Base-by-base conservation (phyloP, 1,140 invertebrate genomes). In the Nomia melanderi region DNA sequence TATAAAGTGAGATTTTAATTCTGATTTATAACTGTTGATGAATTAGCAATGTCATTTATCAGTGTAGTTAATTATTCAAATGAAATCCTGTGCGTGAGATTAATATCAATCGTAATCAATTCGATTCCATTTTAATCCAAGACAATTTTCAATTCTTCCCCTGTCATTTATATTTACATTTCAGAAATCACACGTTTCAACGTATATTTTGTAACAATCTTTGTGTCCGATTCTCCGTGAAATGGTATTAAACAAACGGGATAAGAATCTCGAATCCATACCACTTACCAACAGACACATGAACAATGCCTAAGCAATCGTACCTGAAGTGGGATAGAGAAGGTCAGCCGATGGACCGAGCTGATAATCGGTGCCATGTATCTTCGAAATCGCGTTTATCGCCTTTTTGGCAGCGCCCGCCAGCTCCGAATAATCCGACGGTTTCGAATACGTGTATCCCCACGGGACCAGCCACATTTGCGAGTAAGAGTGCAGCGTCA, bases 401-500 rank as follows among this genome's bases (percentile, higher is more conserved):
- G 95, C 96, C 82, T 94, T 94, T 39, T 93, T 94, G 0, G 94
- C 96, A n/a, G 96, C 93, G 29, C 89, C 92, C 76, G 95, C 92
- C 33, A 97, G 90, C 44, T 97, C 96, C 31, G 94, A 91, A 82
- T 96, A 94, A 90, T 97, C 96, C 62, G 94, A 91, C 0, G 96
- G 94, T 47, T 94, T 93, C 23, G 93, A 92, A 71, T 94, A 94
- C 64, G 96, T 96, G 87, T 96, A 96, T 27, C 97, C 96, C 96
- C 96, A 98, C 1, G 97, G 97, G 73, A 96, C 95, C 12, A 98
- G 93, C 87, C 97, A 95, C 92, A 97, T 96, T 92, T 98, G 97
- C 0, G 96, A 96, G 86, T 98, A 98, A 57, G 97, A 97, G 89
- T 98, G 97, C 82, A 98, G 94, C 2, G 96, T 96, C 31, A 98